Conservation (phyloP, 2,113 vertebrate genomes). For the Epinephelus cyanopodus region DNA sequence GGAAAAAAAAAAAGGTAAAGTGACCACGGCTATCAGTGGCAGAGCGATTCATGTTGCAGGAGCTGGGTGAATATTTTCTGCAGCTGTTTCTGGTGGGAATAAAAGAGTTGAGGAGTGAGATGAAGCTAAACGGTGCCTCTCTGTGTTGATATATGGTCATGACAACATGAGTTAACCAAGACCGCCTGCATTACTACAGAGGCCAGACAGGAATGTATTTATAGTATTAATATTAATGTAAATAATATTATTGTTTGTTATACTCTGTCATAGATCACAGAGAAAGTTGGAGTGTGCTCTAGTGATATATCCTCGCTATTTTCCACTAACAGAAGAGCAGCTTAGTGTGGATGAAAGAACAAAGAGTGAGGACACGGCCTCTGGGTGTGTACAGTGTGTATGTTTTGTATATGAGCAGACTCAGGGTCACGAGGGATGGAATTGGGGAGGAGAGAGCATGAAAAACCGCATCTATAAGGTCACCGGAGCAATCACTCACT, state of each 20-base stretch:
- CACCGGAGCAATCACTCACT: constrained; percentile 59
- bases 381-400: background rate
- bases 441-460: constrained; percentile 1
- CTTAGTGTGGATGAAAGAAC: background rate
- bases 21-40: background rate
- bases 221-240: background rate
- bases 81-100: constrained; percentile 4
- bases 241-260: background rate
- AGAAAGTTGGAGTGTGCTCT: background rate
- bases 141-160: background rate
- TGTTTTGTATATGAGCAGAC: constrained; percentile 34
- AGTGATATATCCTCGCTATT: background rate
- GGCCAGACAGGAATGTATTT: background rate
- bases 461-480: constrained; percentile 54
- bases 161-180: background rate
- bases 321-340: too few species aligned
- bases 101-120: background rate
- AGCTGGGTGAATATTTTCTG: background rate
- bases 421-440: constrained; percentile 37
- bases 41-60: constrained; percentile 6
- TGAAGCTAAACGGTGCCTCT: background rate
- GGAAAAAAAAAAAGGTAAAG: background rate
- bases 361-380: background rate
- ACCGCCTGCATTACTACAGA: background rate
- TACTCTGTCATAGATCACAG: background rate